Base-by-base conservation (phyloP, 2,113 vertebrate genomes). In the Haemorhous mexicanus region DNA sequence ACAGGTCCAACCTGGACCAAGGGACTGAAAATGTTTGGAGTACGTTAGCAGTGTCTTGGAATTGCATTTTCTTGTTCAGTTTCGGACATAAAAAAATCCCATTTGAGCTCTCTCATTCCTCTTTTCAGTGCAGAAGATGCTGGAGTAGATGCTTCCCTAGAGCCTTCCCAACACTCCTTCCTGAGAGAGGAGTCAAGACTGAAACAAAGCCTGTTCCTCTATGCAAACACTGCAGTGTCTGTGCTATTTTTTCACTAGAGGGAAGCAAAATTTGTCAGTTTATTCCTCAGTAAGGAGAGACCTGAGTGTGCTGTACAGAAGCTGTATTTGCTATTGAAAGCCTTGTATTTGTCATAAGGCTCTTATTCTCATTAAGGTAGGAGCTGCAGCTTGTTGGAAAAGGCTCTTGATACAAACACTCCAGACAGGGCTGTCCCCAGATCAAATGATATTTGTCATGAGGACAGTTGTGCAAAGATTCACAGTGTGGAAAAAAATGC, bases 361-460 rank as follows among this genome's bases (percentile, higher is more conserved):
- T 95, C 70, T 92, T 92, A 33, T 33, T 92, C 72, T 89, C 53
- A 46, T 84, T 96, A 94, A 93, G 75, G 46, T 62, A 61, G 61
- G 87, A 84, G 73, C 70, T 93, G 66, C 68, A 89, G 22, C 37
- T 96, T 67, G 39, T 84, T 92, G 73, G 83, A 94, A 93, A 91
- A 92, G 85, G 27, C 63, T 93, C 74, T 70, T 79, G 93, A 63
- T 77, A 61, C 66, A 30, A 70, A 37, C 70, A 72, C 84, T 96
- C 95, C 83, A 96, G 76, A 10, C 75, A 93, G 68, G 84, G 44
- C 77, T 96, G 89, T 97, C 94, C 95, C 74, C 82, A 62, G 18
- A 76, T 97, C 79, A 93, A 73, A 94, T 81, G 12, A 52, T 77
- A 94, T 96, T 97, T 97, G 77, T 88, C 93, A 61, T 56, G 55